Base-by-base conservation (phyloP, 2,888 invertebrate species). In the Phragmatobia fuliginosa region DNA sequence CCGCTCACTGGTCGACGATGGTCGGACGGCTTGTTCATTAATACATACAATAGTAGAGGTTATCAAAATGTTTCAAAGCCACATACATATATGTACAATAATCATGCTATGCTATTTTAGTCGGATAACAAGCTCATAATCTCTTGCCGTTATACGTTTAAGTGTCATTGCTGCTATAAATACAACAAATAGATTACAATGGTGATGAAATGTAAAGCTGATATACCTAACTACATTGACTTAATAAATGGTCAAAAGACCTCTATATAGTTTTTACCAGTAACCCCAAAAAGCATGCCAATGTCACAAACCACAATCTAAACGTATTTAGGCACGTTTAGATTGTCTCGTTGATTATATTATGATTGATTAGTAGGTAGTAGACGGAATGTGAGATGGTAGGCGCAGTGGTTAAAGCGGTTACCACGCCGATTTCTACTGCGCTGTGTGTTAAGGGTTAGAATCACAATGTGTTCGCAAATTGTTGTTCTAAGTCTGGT, bases 101-200 rank as follows among this genome's bases (percentile, higher is more conserved):
- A 79, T 82, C 82, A 84, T 84, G 77, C 76, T 75, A 78, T 77
- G 86, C 89, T 90, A 90, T 90, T 90, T 89, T 85, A 75, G 84
- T 85, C 78, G 73, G 76, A 86, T 87, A 86, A 87, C 62, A 70
- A 64, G 71, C 66, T 71, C 66, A 72, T 79, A 70, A 74, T 74
- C 18, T 32, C 25, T 72, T 65, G 59, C 76, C 56, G 49, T 72
- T 67, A 63, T 41, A 70, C 73, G 25, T 65, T 70, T 60, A 25
- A 32, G 21, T 31, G 31, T 60, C 10, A 60, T 33, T 49, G 45
- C 41, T 62, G 18, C 62, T 62, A 62, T 28, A 21, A 41, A 38
- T 62, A 62, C 14, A 38, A 36, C 16, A 33, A 52, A 36, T n/a
- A 49, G 33, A 61, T 33, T 59, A 41, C 32, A 66, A 59, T 74